These are phyloP conservation scores for Heteractis magnifica DNA, from an alignment of 92 coral and sea anemone species.

Conservation along the genomic window DNA sequence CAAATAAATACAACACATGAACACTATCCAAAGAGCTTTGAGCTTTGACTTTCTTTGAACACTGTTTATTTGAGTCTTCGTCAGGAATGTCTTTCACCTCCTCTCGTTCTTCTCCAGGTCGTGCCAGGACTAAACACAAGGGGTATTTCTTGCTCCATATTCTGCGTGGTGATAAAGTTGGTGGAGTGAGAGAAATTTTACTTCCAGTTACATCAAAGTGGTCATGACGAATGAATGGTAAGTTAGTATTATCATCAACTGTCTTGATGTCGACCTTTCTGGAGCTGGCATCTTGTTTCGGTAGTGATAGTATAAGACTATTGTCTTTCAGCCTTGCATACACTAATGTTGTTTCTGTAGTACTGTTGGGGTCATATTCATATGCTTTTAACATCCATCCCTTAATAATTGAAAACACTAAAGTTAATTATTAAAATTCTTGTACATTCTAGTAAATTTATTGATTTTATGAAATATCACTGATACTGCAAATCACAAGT, in stretches of 20 bases:
- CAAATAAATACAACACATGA: slow-evolving; percentile 59
- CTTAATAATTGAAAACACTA: slow-evolving; percentile 34
- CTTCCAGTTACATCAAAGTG: slow-evolving; percentile 70
- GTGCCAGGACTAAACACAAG: slow-evolving; percentile 58
- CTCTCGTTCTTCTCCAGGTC: slow-evolving; percentile 27
- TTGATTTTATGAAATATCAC: no score
- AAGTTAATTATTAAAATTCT: not conserved
- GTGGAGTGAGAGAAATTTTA: slow-evolving; percentile 70
- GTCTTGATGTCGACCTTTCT: slow-evolving; percentile 76
- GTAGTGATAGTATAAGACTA: slow-evolving; percentile 72
- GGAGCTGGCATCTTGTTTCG: slow-evolving; percentile 60
- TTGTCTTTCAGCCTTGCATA: slow-evolving; percentile 64
- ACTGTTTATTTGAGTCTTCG: slow-evolving; percentile 41
- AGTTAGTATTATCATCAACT: slow-evolving; percentile 46
- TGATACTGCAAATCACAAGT: no score
- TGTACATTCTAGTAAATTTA: no score
- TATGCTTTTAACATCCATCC: slow-evolving; percentile 95
- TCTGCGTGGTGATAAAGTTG: slow-evolving; percentile 64
- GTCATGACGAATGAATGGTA: slow-evolving; percentile 61
- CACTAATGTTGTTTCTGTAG: slow-evolving; percentile 66
- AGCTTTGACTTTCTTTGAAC: slow-evolving; percentile 22
- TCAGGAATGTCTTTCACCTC: slow-evolving; percentile 29
- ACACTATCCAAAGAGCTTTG: slow-evolving; percentile 62
- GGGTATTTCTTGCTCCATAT: slow-evolving; percentile 97
- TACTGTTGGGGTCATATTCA: slow-evolving; percentile 65